Evolutionary conservation across 2,888 invertebrate species (phyloP).

Genomic region (Eledone cirrhosa): DNA sequence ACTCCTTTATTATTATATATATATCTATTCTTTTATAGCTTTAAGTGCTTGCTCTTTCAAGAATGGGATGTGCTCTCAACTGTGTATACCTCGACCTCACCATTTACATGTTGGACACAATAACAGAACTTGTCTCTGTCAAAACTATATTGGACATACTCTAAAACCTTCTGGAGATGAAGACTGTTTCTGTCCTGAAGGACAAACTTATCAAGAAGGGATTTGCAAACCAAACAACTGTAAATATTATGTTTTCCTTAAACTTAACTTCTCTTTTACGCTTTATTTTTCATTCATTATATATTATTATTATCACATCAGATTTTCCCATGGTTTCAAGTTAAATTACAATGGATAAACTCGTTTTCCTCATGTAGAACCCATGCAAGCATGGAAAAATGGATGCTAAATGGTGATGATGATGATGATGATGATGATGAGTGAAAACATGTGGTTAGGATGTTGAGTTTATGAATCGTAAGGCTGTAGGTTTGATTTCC

Average conservation of each 20-base stretch:
- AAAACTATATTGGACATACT: slow-evolving; percentile 72
- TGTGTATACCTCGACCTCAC: slow-evolving; percentile 80
- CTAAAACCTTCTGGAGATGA: slow-evolving; percentile 41
- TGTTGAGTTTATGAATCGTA: too few species aligned
- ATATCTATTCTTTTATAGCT: slow-evolving; percentile 30
- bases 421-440: too few species aligned
- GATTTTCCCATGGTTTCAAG: too few species aligned
- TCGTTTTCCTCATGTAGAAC: too few species aligned
- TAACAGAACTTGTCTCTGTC: slow-evolving; percentile 79
- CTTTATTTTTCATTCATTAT: neutral
- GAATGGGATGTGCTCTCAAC: slow-evolving; percentile 73
- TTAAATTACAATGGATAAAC: too few species aligned
- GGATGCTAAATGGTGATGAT: too few species aligned
- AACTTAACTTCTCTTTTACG: neutral
- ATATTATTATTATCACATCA: too few species aligned
- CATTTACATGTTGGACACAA: slow-evolving; percentile 44
- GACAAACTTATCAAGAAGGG: slow-evolving; percentile 28
- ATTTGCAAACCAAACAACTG: slow-evolving; percentile 3
- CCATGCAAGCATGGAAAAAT: too few species aligned
- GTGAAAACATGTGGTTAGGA: too few species aligned
- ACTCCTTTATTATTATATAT: neutral
- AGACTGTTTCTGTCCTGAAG: slow-evolving; percentile 46
- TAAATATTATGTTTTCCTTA: neutral
- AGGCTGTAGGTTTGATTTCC: too few species aligned
- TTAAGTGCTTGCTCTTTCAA: slow-evolving; percentile 72